Base-by-base conservation (phyloP, 2,888 invertebrate genomes). In the Cerastis rubricosa region DNA sequence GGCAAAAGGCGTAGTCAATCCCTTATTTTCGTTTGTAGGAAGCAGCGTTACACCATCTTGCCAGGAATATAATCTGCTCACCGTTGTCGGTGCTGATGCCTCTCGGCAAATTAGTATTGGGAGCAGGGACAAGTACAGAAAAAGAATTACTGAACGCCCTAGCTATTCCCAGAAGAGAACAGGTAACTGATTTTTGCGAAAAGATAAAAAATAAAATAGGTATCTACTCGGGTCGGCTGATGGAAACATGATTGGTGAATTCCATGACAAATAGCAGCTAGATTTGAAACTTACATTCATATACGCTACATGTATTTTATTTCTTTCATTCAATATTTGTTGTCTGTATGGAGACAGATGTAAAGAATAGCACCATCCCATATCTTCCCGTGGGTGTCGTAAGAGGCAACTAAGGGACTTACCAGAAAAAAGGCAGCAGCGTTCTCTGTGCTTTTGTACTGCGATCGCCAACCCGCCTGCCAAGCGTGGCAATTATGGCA, bases 41-140 rank as follows among this genome's bases (percentile, higher is more conserved):
- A 74, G 87, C 89, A 51, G 89, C 89, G 0, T 29, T 90, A 6
- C 0, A 40, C 0, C 66, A 88, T 0, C 69, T 81, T 0, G 65
- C 74, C 3, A 70, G 76, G 0, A 93, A 91, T 79, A 75, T 90
- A 29, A 81, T 94, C 19, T 95, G 94, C 83, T 95, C 95, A 0
- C 95, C 95, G 6, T 3, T 94, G 9, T 92, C 94, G 6, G 93
- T 92, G 0, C 47, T 95, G 11, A 73, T 95, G 67, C 93, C 94
- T 0, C 75, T 95, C 5, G 94, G 91, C 0, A 94, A 94, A 79
- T 75, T 95, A 17, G 88, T 89, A 1, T 69, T 95, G 2, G 95
- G 94, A 8, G 92, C 94, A 2, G 71, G 86, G 82, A 0, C 17
- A 0, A 8, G 17, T n/a, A 78, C 89, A 12, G 47, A 87, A 61